phyloP scores from a whole-genome alignment of 2,113 vertebrate species.

The Xenotilapia caudafasciata region DNA sequence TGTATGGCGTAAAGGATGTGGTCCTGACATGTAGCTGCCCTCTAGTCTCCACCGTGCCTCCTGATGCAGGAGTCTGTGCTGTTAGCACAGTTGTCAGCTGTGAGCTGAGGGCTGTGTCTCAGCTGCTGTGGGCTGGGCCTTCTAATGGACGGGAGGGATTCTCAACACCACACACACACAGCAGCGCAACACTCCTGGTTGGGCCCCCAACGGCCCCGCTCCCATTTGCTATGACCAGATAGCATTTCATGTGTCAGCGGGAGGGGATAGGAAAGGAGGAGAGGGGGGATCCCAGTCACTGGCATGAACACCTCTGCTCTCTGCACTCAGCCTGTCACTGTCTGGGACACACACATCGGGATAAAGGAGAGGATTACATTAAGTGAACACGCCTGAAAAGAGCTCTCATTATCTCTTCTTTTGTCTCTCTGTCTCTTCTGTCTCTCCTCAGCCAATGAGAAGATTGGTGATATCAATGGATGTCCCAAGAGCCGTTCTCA shows the following conservation, averaged over 20 bases:
- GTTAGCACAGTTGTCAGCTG: slow-evolving; percentile 78
- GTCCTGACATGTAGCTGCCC: slow-evolving; percentile 18
- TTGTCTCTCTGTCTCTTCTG: slow-evolving; percentile 36
- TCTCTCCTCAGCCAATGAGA: slow-evolving; percentile 88
- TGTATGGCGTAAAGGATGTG: not conserved
- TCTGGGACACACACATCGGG: slow-evolving; percentile 16
- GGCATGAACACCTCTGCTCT: slow-evolving; percentile 38
- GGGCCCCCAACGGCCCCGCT: slow-evolving; percentile 56
- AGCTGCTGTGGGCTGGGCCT: slow-evolving; percentile 84
- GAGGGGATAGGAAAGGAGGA: not conserved
- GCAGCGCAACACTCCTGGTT: slow-evolving; percentile 8
- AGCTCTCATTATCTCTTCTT: not conserved
- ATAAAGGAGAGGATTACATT: slow-evolving; percentile 13
- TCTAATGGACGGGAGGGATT: slow-evolving; percentile 42
- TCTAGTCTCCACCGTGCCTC: not conserved
- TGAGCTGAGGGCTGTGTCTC: slow-evolving; percentile 70
- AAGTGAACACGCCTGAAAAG: not conserved
- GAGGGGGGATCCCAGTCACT: not conserved
- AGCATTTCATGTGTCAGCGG: slow-evolving; percentile 53
- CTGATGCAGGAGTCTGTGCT: slow-evolving; percentile 20
- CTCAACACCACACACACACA: slow-evolving; percentile 61
- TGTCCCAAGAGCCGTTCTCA: slow-evolving; percentile 95
- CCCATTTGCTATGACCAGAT: slow-evolving; percentile 57
- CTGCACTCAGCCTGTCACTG: slow-evolving; percentile 17
- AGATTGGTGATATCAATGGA: slow-evolving; percentile 97